Percentiles rank a stretch among this genome's conserved stretches.
Conservation (phyloP, 2,797 vertebrate genomes). For the Caiman crocodilus region DNA sequence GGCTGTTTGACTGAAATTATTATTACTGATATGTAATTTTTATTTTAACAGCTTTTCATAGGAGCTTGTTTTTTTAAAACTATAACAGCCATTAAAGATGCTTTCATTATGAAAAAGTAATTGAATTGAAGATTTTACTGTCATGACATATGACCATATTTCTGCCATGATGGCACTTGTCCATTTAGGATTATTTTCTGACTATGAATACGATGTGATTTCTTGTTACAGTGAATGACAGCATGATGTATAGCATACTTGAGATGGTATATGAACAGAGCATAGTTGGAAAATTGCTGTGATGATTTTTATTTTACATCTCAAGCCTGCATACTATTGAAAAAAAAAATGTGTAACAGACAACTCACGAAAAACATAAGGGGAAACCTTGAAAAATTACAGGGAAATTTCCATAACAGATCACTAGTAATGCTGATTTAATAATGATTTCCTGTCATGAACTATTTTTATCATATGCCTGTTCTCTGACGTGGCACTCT, state of each 20-base stretch:
- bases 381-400: slow-evolving; percentile 79
- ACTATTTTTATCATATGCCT: slow-evolving; percentile 81
- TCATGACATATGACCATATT: background rate
- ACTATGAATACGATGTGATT: slow-evolving; percentile 49
- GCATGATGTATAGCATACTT: slow-evolving; percentile 56
- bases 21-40: background rate
- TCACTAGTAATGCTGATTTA: slow-evolving; percentile 77
- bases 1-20: background rate
- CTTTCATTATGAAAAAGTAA: background rate
- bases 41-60: background rate
- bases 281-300: slow-evolving; percentile 62
- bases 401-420: slow-evolving; percentile 82
- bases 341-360: background rate
- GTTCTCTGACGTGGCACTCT: slow-evolving; percentile 80
- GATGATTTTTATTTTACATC: slow-evolving; percentile 72
- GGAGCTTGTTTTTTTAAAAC: background rate
- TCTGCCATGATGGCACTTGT: background rate
- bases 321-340: slow-evolving; percentile 64
- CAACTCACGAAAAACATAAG: slow-evolving; percentile 63
- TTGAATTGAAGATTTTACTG: background rate
- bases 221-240: slow-evolving; percentile 61
- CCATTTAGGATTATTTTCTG: slow-evolving; percentile 31
- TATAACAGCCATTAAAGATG: background rate
- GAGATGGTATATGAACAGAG: slow-evolving; percentile 63
- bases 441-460: slow-evolving; percentile 81